Evolutionary conservation across 2,113 vertebrate species (phyloP).

Genomic region (Ardeotis arabs): DNA sequence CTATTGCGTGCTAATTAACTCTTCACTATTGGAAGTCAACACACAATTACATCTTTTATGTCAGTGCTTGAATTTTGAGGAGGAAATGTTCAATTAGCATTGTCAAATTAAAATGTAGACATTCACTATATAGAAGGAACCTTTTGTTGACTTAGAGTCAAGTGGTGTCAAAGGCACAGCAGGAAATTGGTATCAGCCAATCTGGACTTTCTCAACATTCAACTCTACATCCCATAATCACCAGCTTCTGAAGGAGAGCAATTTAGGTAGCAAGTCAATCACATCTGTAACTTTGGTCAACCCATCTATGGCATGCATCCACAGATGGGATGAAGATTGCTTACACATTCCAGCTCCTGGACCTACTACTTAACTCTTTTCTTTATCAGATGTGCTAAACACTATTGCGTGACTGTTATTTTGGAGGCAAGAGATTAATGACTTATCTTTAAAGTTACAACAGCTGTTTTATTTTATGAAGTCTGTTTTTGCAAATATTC

Average conservation of each 20-base stretch:
- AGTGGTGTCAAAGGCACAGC: slow-evolving; percentile 61
- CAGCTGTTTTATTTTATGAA: slow-evolving; percentile 33
- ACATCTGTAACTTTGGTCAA: slow-evolving; percentile 8
- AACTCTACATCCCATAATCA: slow-evolving; percentile 43
- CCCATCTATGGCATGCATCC: neutral
- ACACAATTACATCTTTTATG: slow-evolving; percentile 41
- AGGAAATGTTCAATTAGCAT: slow-evolving; percentile 66
- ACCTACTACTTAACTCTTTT: neutral
- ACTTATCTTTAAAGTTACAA: slow-evolving; percentile 2
- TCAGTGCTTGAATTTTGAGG: slow-evolving; percentile 14
- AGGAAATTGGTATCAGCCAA: slow-evolving; percentile 65
- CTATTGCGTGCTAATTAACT: slow-evolving; percentile 51
- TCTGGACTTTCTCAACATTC: slow-evolving; percentile 74
- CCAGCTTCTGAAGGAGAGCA: slow-evolving; percentile 38
- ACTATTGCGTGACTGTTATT: neutral
- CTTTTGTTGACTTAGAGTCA: slow-evolving; percentile 68
- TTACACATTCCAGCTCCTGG: slow-evolving; percentile 37
- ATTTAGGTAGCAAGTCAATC: slow-evolving; percentile 54
- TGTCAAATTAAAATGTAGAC: slow-evolving; percentile 51
- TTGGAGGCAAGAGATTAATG: neutral
- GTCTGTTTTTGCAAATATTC: neutral
- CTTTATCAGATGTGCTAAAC: slow-evolving; percentile 24
- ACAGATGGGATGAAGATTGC: slow-evolving; percentile 44
- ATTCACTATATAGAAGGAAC: slow-evolving; percentile 36
- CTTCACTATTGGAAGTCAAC: slow-evolving; percentile 44